These are phyloP conservation scores for Microctonus brassicae DNA, from an alignment of 2,888 invertebrate genomes.

Conservation along the genomic window DNA sequence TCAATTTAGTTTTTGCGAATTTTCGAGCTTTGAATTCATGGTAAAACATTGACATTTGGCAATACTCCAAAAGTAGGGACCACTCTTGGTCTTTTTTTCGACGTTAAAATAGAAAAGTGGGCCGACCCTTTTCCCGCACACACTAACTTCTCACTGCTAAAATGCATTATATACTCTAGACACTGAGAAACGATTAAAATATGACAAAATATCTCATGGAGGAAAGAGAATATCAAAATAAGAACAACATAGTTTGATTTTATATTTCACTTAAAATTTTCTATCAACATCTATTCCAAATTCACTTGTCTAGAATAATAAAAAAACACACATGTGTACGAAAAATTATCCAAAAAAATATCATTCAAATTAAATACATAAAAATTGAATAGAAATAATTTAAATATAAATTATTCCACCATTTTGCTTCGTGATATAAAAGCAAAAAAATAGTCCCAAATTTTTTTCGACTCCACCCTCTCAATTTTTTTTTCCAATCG, in stretches of 20 bases:
- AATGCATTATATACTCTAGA: neutral
- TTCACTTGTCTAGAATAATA: too few relatives aligned
- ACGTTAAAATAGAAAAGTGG: slow-evolving; percentile 62
- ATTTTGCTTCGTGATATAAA: neutral
- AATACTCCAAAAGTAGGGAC: slow-evolving; percentile 55
- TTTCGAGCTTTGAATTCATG: slow-evolving; percentile 21
- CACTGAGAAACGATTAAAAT: neutral
- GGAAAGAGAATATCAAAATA: neutral
- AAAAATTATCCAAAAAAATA: too few relatives aligned
- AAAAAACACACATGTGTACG: too few relatives aligned
- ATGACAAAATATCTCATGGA: neutral
- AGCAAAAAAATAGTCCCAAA: neutral
- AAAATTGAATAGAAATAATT: neutral
- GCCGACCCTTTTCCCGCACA: slow-evolving; percentile 48
- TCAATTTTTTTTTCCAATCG: slow-evolving; percentile 34
- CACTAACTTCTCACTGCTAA: neutral
- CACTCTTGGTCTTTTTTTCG: slow-evolving; percentile 54
- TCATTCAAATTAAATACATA: neutral
- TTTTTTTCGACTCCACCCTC: slow-evolving; percentile 46
- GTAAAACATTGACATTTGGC: slow-evolving; percentile 57
- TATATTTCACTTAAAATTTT: too few relatives aligned
- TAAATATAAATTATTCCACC: slow-evolving; percentile 1
- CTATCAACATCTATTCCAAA: too few relatives aligned
- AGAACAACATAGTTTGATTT: neutral
- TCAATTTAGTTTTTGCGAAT: slow-evolving; percentile 34